phyloP scores from a whole-genome alignment of 53 echinoderm and acorn worm genomes.

The Antedon mediterranea region DNA sequence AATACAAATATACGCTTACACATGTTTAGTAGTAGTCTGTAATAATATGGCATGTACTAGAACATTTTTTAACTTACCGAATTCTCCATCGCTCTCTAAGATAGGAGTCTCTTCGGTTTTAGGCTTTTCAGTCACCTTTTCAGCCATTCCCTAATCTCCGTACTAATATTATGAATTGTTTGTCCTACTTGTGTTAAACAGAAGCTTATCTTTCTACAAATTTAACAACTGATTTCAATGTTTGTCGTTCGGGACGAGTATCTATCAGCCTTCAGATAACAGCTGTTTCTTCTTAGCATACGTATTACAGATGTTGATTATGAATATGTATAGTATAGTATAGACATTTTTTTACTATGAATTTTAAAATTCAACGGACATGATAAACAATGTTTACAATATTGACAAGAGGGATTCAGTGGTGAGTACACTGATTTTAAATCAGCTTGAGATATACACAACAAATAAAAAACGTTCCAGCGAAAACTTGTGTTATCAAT shows the following conservation, averaged over 20 bases:
- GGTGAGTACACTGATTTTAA: too few species aligned
- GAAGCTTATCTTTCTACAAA: neutral
- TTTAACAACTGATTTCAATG: neutral
- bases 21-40: too few species aligned
- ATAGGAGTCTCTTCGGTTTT: neutral
- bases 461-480: too few species aligned
- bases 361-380: too few species aligned
- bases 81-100: neutral
- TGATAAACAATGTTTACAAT: too few species aligned
- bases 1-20: too few species aligned
- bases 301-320: neutral
- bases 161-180: too few species aligned
- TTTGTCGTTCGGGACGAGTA: neutral
- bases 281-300: neutral
- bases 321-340: neutral
- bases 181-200: too few species aligned
- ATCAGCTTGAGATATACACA: too few species aligned
- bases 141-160: neutral
- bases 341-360: too few species aligned
- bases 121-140: neutral
- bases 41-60: neutral
- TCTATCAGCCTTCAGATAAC: neutral
- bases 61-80: neutral
- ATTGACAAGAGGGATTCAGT: too few species aligned
- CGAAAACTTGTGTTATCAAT: too few species aligned